Evolutionary conservation across 2,888 invertebrate genomes (phyloP).

Genomic region (Pandemis corylana): DNA sequence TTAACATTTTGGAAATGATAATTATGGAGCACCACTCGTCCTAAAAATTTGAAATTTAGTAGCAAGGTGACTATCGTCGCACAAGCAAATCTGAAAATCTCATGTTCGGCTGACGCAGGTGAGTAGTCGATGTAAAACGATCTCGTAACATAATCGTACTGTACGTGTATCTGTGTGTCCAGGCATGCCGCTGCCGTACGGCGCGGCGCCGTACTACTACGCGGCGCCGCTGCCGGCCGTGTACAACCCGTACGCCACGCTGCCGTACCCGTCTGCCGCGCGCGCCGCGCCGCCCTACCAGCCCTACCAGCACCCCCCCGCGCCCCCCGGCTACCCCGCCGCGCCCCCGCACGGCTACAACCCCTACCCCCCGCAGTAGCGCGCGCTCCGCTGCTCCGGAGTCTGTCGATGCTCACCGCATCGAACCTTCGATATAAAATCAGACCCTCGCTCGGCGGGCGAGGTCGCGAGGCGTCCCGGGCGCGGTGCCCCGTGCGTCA

Average conservation of each 20-base stretch:
- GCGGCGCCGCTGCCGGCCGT: slow-evolving; percentile 92
- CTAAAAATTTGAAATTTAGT: too few relatives aligned
- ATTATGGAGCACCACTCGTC: too few relatives aligned
- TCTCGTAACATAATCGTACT: background rate
- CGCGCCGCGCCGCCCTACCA: slow-evolving; percentile 80
- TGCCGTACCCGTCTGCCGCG: slow-evolving; percentile 89
- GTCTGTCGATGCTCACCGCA: background rate
- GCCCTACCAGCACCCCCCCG: slow-evolving; percentile 77
- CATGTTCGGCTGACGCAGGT: too few relatives aligned
- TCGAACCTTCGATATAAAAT: too few relatives aligned
- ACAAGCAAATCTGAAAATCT: too few relatives aligned
- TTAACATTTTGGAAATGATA: too few relatives aligned
- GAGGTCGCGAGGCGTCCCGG: too few relatives aligned
- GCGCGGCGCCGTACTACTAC: slow-evolving; percentile 87
- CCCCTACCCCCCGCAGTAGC: slow-evolving; percentile 68
- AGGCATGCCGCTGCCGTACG: slow-evolving; percentile 81
- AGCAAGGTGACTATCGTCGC: too few relatives aligned
- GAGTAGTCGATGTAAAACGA: too few relatives aligned
- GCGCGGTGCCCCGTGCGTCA: too few relatives aligned
- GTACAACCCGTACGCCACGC: slow-evolving; percentile 94
- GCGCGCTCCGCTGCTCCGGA: background rate
- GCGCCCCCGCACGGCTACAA: slow-evolving; percentile 67
- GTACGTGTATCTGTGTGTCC: slow-evolving; percentile 28
- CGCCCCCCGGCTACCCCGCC: slow-evolving; percentile 51
- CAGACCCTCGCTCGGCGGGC: too few relatives aligned